Evolutionary conservation across 2,113 vertebrate genomes (phyloP).

Genomic region (Dicerorhinus sumatrensis): DNA sequence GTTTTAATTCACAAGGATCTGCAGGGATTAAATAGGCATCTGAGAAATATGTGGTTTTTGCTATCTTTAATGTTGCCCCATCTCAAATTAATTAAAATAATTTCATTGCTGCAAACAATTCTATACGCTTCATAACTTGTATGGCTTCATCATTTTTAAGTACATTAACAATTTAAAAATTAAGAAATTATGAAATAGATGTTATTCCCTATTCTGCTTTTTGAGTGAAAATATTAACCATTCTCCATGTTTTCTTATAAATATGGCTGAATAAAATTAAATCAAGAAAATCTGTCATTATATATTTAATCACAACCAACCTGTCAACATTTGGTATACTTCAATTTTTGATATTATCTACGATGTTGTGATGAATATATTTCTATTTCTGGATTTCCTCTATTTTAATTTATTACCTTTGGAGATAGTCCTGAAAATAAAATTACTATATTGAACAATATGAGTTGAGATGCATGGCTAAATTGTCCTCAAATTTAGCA

Average conservation of each 20-base stretch:
- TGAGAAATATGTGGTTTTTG: background rate
- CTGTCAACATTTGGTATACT: background rate
- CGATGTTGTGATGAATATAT: background rate
- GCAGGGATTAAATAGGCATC: background rate
- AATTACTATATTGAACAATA: background rate
- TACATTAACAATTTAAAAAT: background rate
- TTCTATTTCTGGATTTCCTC: background rate
- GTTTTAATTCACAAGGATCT: background rate
- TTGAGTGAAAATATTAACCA: background rate
- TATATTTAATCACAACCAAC: background rate
- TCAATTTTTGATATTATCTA: background rate
- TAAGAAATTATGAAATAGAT: background rate
- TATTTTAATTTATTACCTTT: background rate
- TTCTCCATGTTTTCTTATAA: background rate
- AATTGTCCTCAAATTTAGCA: background rate
- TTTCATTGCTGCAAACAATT: background rate
- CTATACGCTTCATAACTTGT: background rate
- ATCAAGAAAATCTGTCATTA: background rate
- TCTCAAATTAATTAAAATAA: background rate
- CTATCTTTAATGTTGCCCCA: background rate
- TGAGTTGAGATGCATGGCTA: background rate
- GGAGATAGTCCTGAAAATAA: constrained; percentile 14
- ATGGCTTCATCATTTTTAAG: background rate
- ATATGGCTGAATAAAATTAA: background rate
- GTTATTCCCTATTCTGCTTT: background rate